A percentile compares a stretch with the other conserved stretches of the same genome.
Conservation (phyloP, 2,797 vertebrate species). For the Acanthiza pusilla region DNA sequence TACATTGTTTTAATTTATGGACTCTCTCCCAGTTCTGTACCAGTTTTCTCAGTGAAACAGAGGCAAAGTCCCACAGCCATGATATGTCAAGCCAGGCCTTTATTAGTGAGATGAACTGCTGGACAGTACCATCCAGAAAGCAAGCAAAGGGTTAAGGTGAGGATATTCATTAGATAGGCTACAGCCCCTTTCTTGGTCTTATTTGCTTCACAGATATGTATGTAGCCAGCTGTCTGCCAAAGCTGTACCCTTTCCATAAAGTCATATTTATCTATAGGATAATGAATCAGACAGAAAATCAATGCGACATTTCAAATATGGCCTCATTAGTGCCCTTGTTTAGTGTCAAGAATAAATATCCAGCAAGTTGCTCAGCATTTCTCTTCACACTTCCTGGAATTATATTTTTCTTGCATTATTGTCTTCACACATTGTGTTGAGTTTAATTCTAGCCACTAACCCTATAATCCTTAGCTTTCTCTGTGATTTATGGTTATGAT, state of each 20-base stretch:
- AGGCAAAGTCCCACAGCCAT: background rate
- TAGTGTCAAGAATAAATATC: background rate
- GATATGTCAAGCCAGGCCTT: background rate
- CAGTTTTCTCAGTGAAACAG: background rate
- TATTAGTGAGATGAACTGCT: background rate
- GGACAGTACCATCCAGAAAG: background rate
- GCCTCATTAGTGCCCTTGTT: slow-evolving; percentile 43
- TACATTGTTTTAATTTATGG: background rate
- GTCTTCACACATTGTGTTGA: background rate
- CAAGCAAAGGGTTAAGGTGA: background rate
- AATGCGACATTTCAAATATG: background rate
- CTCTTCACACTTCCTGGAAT: background rate
- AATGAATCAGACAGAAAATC: slow-evolving; percentile 47
- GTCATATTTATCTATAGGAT: slow-evolving; percentile 4
- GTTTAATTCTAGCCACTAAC: background rate
- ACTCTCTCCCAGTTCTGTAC: background rate
- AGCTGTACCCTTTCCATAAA: background rate
- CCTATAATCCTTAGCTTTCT: background rate
- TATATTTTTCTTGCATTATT: background rate
- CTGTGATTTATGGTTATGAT: background rate
- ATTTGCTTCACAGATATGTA: background rate
- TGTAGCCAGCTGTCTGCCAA: background rate
- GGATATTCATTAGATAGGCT: background rate
- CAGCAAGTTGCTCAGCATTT: background rate
- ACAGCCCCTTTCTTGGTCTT: background rate